phyloP scores from a whole-genome alignment of 1,140 invertebrate species.

The Brachionus paranguensis region DNA sequence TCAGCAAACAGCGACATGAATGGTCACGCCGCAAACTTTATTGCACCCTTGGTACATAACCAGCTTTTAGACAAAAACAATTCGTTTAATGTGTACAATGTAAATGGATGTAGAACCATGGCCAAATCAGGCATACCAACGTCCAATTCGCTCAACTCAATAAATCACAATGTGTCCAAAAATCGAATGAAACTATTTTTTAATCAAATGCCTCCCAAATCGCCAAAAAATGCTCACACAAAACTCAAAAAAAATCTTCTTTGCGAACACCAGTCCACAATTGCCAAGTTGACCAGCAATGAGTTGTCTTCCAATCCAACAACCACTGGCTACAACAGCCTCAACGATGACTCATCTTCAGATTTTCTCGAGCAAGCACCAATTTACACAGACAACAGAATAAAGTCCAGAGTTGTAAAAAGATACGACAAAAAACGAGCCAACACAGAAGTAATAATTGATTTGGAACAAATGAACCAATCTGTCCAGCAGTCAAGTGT shows the following conservation, averaged over 20 bases:
- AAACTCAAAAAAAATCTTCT: neutral
- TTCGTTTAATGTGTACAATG: neutral
- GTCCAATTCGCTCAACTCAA: neutral
- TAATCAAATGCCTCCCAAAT: neutral
- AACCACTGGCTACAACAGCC: neutral
- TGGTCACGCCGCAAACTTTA: neutral
- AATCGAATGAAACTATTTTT: neutral
- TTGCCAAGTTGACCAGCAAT: neutral
- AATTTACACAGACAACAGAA: neutral
- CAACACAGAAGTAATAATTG: constrained; percentile 10
- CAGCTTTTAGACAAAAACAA: neutral
- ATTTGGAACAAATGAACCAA: neutral
- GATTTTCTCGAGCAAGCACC: neutral
- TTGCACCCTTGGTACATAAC: neutral
- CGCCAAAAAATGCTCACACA: neutral
- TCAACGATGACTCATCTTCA: constrained; percentile 6
- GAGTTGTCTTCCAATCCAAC: neutral
- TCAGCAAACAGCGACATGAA: neutral
- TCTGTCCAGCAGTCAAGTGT: neutral
- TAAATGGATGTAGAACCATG: neutral
- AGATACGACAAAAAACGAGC: constrained; percentile 15
- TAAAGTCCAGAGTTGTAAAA: neutral
- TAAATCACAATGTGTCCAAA: neutral
- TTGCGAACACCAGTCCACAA: no score
- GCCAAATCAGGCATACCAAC: neutral